Percentiles rank a stretch among this genome's conserved stretches.
These are phyloP conservation scores for Onychostruthus taczanowskii DNA, from an alignment of 2,113 vertebrate species.

Conservation along the genomic window DNA sequence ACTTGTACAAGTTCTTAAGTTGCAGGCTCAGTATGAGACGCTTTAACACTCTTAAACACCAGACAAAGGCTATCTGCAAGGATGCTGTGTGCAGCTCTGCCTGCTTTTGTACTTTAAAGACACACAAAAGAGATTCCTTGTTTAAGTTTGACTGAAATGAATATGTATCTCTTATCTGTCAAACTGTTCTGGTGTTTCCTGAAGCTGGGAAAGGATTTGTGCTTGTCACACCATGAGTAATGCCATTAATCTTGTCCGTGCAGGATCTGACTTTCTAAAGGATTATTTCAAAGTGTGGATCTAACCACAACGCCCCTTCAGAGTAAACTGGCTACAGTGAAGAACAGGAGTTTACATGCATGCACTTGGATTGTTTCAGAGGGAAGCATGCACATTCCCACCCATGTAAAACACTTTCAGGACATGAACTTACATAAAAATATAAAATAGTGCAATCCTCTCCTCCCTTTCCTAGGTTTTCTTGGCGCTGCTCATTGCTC, in stretches of 20 bases:
- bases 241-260: not conserved
- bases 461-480: not conserved
- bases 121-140: not conserved
- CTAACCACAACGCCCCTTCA: not conserved
- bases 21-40: conserved; percentile 7
- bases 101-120: not conserved
- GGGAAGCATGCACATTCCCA: not conserved
- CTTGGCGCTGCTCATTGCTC: not conserved
- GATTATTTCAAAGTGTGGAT: not conserved
- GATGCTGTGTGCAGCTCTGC: not conserved
- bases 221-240: not conserved
- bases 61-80: conserved; percentile 7
- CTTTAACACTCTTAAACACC: conserved; percentile 34
- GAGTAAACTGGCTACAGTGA: not conserved
- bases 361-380: not conserved
- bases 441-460: not conserved
- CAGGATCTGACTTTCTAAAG: not conserved
- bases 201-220: not conserved
- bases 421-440: not conserved
- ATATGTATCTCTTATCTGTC: not conserved
- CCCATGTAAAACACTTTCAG: not conserved
- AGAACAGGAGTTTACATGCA: not conserved
- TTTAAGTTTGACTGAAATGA: not conserved
- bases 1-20: conserved; percentile 68
- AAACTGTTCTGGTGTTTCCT: not conserved